These are phyloP conservation scores for Cephus cinctus DNA, from an alignment of 1,140 invertebrate genomes.

Conservation along the genomic window DNA sequence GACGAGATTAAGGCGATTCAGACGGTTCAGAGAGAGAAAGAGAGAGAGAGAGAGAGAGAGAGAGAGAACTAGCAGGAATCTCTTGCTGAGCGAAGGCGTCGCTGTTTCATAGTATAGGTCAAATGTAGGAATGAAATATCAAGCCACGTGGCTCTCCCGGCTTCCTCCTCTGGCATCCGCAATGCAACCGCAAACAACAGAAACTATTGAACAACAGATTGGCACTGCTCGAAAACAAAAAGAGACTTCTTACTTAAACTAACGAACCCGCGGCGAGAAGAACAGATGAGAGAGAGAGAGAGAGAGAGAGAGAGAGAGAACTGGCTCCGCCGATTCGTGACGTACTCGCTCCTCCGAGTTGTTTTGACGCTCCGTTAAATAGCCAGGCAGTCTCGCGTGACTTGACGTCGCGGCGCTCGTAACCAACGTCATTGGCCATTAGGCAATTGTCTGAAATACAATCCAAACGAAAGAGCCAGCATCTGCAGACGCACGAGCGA, in stretches of 20 bases:
- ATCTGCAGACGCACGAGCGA: too few species aligned
- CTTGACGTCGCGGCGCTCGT: slow-evolving; percentile 16
- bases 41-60: background rate
- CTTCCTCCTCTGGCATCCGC: too few species aligned
- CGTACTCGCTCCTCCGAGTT: background rate
- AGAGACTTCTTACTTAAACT: too few species aligned
- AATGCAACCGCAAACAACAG: background rate
- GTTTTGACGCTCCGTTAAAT: background rate
- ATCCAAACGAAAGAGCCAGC: too few species aligned
- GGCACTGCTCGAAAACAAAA: background rate
- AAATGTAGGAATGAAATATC: too few species aligned
- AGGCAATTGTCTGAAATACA: too few species aligned
- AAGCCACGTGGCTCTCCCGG: too few species aligned
- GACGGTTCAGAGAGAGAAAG: background rate
- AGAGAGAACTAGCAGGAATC: background rate
- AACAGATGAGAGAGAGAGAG: slow-evolving; percentile 5
- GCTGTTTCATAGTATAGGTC: too few species aligned
- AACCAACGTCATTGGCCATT: too few species aligned
- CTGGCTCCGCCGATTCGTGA: slow-evolving; percentile 3
- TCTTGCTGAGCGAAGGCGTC: background rate
- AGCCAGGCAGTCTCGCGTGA: slow-evolving; percentile 8
- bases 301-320: slow-evolving; percentile 3
- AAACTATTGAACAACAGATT: background rate
- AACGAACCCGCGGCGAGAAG: slow-evolving; percentile 3
- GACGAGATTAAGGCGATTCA: background rate